Percentiles rank a stretch among this genome's conserved stretches.
Conservation (phyloP, 2,888 invertebrate species). For the Drosophila peninsularis region DNA sequence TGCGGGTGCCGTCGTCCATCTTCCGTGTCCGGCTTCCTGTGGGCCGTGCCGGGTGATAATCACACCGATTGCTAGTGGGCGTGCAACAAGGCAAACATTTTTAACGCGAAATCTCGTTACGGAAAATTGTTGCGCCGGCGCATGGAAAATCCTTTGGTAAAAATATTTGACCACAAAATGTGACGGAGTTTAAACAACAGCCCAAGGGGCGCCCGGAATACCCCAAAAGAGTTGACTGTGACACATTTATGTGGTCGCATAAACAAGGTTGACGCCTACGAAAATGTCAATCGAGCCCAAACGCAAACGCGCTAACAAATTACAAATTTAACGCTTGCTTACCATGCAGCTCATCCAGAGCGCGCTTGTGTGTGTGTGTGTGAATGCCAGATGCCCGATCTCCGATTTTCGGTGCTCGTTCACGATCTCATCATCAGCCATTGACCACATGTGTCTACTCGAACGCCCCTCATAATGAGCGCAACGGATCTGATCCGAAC, state of each 20-base stretch:
- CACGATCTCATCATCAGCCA: slow-evolving; percentile 50
- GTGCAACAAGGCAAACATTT: slow-evolving; percentile 38
- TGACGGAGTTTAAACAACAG: slow-evolving; percentile 77
- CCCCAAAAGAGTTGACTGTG: slow-evolving; percentile 72
- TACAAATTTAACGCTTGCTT: slow-evolving; percentile 67
- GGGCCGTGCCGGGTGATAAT: slow-evolving; percentile 63
- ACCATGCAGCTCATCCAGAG: slow-evolving; percentile 21
- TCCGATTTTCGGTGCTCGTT: slow-evolving; percentile 4
- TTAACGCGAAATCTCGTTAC: slow-evolving; percentile 29
- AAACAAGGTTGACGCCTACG: slow-evolving; percentile 81
- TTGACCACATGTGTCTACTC: slow-evolving; percentile 54
- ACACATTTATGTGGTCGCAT: slow-evolving; percentile 76
- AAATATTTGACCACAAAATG: slow-evolving; percentile 69
- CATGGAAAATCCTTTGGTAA: slow-evolving; percentile 69
- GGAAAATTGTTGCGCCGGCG: slow-evolving; percentile 67
- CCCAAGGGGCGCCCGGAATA: slow-evolving; percentile 61
- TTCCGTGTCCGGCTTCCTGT: slow-evolving; percentile 32
- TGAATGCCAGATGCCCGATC: slow-evolving; percentile 63
- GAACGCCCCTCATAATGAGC: slow-evolving; percentile 77
- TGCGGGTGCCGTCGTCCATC: slow-evolving; percentile 47
- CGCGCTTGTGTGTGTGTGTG: background rate
- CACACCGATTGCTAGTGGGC: slow-evolving; percentile 45
- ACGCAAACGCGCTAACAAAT: slow-evolving; percentile 29
- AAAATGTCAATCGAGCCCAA: slow-evolving; percentile 40
- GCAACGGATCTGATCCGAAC: slow-evolving; percentile 34